A percentile compares a stretch with the other conserved stretches of the same genome.
These are phyloP conservation scores for Zonotrichia albicollis DNA, from an alignment of 2,797 vertebrate species.

Conservation along the genomic window DNA sequence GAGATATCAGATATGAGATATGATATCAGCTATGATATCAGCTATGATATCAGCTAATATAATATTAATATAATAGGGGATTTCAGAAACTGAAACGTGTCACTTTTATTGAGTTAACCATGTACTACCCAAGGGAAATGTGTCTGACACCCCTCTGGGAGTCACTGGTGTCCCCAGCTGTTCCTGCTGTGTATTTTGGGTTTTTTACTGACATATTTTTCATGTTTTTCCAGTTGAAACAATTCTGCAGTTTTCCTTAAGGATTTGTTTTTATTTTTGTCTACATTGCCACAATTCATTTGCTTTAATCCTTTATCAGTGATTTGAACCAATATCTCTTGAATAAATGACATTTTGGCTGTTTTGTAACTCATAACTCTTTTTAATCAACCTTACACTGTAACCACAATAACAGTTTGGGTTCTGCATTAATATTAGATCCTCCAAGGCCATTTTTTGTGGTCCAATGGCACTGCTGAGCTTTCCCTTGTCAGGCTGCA, in stretches of 20 bases:
- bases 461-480: constrained; percentile 73
- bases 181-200: too few species aligned
- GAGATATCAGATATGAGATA: too few species aligned
- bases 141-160: background rate
- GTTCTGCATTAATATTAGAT: constrained; percentile 71
- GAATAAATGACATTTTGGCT: background rate
- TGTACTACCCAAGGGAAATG: background rate
- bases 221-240: fast-evolving
- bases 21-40: too few species aligned
- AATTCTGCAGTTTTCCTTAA: background rate
- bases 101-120: fast-evolving
- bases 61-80: too few species aligned
- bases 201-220: background rate
- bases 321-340: constrained; percentile 6
- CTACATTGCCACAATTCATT: background rate
- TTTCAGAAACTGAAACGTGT: background rate
- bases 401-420: constrained; percentile 2
- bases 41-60: too few species aligned
- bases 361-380: background rate
- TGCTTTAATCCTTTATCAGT: constrained; percentile 4
- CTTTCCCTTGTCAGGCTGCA: constrained; percentile 83
- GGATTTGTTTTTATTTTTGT: background rate
- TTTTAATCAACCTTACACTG: constrained; percentile 41
- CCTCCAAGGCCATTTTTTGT: constrained; percentile 79
- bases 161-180: background rate